Conservation (phyloP, 2,888 invertebrate species). For the Napeogenes sylphis region DNA sequence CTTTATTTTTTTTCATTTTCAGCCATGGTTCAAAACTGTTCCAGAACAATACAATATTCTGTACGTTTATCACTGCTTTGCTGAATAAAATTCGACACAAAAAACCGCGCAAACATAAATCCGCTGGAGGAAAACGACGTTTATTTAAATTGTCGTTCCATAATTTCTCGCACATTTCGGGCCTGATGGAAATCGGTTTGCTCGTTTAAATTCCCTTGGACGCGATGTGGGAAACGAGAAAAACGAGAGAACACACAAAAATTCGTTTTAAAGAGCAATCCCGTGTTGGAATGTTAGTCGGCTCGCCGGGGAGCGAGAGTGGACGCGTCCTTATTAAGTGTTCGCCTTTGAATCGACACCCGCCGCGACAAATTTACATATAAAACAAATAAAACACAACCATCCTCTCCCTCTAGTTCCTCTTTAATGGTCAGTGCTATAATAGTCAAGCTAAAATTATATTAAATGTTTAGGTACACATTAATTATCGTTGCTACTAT, state of each 20-base stretch:
- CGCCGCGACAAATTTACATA: constrained; percentile 58
- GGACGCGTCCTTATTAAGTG: constrained; percentile 65
- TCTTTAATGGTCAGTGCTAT: constrained; percentile 21
- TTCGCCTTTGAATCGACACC: constrained; percentile 53
- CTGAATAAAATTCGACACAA: constrained; percentile 39
- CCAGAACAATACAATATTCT: constrained; percentile 6
- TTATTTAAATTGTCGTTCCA: constrained; percentile 45
- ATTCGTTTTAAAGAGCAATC: constrained; percentile 59
- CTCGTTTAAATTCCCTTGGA: constrained; percentile 67
- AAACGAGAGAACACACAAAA: constrained; percentile 62
- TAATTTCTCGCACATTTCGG: constrained; percentile 49
- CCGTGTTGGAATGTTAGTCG: constrained; percentile 67
- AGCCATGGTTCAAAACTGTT: background rate
- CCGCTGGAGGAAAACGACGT: constrained; percentile 35
- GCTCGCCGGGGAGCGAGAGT: constrained; percentile 48
- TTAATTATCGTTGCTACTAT: constrained; percentile 8
- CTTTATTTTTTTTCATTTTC: too few species aligned
- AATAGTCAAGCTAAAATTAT: constrained; percentile 17
- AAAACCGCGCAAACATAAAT: constrained; percentile 37
- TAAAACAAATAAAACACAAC: constrained; percentile 48
- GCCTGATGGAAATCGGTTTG: constrained; percentile 53
- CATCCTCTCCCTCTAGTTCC: constrained; percentile 26
- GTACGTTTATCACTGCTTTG: constrained; percentile 21
- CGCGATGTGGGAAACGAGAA: constrained; percentile 68
- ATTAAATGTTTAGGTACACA: constrained; percentile 12